Conservation (phyloP, 2,113 vertebrate genomes). For the Hystrix cristata region DNA sequence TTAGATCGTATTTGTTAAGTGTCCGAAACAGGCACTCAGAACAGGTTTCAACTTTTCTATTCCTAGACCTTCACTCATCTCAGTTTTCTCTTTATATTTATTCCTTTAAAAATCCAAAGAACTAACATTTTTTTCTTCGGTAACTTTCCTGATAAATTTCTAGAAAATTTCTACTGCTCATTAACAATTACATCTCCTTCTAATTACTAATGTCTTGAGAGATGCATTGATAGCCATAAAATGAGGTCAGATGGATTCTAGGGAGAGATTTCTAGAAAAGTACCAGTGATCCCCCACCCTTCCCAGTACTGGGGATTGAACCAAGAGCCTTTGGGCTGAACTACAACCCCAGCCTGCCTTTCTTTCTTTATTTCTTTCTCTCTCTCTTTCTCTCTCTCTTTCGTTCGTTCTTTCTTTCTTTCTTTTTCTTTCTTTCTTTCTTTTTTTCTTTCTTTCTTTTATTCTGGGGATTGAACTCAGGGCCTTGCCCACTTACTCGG, state of each 20-base stretch:
- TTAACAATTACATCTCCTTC: constrained; percentile 30
- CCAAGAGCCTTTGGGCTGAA: no score
- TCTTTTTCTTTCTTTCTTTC: no score
- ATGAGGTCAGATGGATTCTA: not conserved
- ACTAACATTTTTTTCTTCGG: constrained; percentile 41
- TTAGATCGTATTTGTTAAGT: not conserved
- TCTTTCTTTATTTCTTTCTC: no score
- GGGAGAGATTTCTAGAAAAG: constrained; percentile 27
- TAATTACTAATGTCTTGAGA: constrained; percentile 43
- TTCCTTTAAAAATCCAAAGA: constrained; percentile 55
- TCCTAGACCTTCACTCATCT: constrained; percentile 9
- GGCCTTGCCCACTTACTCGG: no score
- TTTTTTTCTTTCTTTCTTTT: no score
- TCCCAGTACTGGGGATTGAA: not conserved
- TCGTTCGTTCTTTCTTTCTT: no score
- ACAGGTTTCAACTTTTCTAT: constrained; percentile 41
- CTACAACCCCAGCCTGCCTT: no score
- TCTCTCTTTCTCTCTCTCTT: no score
- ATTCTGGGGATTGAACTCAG: no score
- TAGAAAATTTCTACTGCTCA: not conserved
- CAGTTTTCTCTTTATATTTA: constrained; percentile 26
- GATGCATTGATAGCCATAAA: not conserved
- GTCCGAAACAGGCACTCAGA: not conserved
- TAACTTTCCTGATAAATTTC: constrained; percentile 47
- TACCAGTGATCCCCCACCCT: not conserved